These are phyloP conservation scores for Philopotamus ludificatus DNA, from an alignment of 1,140 invertebrate genomes.

Conservation along the genomic window DNA sequence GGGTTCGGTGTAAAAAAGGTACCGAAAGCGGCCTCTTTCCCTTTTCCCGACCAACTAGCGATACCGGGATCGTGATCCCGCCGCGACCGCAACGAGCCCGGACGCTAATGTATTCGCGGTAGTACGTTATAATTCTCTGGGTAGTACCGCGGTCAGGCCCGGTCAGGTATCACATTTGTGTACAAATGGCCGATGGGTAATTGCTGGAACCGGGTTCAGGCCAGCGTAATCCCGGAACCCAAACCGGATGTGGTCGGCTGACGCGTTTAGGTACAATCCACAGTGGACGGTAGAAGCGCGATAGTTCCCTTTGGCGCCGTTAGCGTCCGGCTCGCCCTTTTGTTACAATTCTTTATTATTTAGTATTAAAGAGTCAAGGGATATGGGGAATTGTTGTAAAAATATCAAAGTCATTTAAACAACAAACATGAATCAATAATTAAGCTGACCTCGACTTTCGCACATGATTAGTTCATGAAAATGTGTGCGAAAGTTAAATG, in stretches of 20 bases:
- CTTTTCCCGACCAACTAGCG: too few species aligned
- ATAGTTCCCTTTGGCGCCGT: constrained; percentile 4
- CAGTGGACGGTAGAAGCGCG: neutral
- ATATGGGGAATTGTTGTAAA: too few species aligned
- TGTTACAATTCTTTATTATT: too few species aligned
- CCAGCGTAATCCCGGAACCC: constrained; percentile 5
- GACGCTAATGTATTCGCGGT: constrained; percentile 25
- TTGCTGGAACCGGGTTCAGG: constrained; percentile 19
- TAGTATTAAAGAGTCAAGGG: too few species aligned
- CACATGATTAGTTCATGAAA: too few species aligned
- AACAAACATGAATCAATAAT: too few species aligned
- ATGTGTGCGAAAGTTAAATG: too few species aligned
- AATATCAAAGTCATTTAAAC: too few species aligned
- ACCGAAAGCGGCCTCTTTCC: too few species aligned
- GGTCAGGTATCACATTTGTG: constrained; percentile 22
- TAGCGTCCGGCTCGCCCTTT: neutral
- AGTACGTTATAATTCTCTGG: constrained; percentile 34
- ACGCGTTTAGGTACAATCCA: constrained; percentile 15
- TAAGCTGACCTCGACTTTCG: too few species aligned
- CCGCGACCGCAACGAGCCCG: constrained; percentile 5
- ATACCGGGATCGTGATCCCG: too few species aligned
- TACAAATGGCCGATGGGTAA: constrained; percentile 19
- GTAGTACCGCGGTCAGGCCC: constrained; percentile 14
- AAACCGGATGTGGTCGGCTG: constrained; percentile 13
- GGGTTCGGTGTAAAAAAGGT: too few species aligned